Evolutionary conservation across 2,888 invertebrate species (phyloP), one percentile per base, ranked within the genome.

Genomic region (Isoperla grammatica): DNA sequence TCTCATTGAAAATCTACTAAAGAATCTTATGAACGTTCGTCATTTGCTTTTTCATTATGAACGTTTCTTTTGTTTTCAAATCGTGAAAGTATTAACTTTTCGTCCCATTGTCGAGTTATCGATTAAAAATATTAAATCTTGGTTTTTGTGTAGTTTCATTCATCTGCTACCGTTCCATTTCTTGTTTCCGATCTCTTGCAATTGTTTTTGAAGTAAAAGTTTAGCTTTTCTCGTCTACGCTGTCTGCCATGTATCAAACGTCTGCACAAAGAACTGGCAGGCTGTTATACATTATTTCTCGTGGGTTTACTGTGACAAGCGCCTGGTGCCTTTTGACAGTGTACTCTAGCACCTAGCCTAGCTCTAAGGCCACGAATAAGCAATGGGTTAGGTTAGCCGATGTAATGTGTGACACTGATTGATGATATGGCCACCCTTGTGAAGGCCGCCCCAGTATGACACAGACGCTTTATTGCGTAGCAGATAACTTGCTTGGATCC

Each of bases 21-120:
- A 46, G 46, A 46, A 50, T 29, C 29, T 29, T 50, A 50, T 53
- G 53, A 53, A 53, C 22, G 56, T 23, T 56, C 56, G 46, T 43
- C 39, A 48, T 37, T 48, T 50, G 13, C 60, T 40, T 56, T 60
- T 45, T 59, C 60, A 56, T 60, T 60, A 56, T 15, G 56, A 13
- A 42, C 40, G n/a, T 35, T 60, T 49, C 60, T 50, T 53, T 60
- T 60, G 56, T 60, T 49, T 53, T 53, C 59, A 22, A n/a, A 42
- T 42, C 22, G 53, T 53, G 45, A 53, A 59, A 59, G 54, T 59
- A 59, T 54, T 59, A 59, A 59, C 50, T 59, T 15, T 29, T 23
- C 5, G 46, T 22, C n/a, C 37, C 9, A 53, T 53, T 53, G 53
- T 53, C 13, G 3, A 15, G 15, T 1, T 19, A 19, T 9, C 53